phyloP scores from a whole-genome alignment of 2,888 invertebrate species.

The Agrilus mali region DNA sequence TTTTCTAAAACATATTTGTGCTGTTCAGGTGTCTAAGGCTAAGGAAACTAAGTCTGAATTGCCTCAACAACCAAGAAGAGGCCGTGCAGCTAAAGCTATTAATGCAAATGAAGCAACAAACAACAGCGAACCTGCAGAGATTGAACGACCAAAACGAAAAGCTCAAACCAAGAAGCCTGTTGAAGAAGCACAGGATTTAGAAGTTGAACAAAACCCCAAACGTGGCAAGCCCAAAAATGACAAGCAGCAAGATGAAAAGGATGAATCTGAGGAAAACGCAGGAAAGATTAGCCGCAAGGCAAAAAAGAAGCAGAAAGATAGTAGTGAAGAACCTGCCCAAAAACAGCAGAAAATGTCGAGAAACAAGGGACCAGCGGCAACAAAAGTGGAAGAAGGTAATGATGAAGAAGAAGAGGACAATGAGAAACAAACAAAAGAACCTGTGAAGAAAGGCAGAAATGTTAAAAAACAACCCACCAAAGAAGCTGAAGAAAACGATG shows the following conservation, averaged over 20 bases:
- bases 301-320: slow-evolving; percentile 14
- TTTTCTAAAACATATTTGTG: too few relatives aligned
- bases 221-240: slow-evolving; percentile 9
- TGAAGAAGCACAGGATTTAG: too few relatives aligned
- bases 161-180: too few relatives aligned
- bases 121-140: slow-evolving; percentile 8
- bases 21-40: slow-evolving; percentile 11
- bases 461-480: slow-evolving; percentile 13
- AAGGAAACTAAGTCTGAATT: slow-evolving; percentile 12
- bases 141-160: slow-evolving; percentile 4
- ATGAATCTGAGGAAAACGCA: slow-evolving; percentile 5
- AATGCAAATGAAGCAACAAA: slow-evolving; percentile 5
- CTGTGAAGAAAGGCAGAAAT: slow-evolving; percentile 13
- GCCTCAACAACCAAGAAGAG: slow-evolving; percentile 20
- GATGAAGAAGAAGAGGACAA: slow-evolving; percentile 24
- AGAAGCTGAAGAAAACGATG: slow-evolving; percentile 17
- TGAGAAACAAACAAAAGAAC: slow-evolving; percentile 5
- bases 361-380: slow-evolving; percentile 1
- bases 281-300: slow-evolving; percentile 15
- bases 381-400: slow-evolving; percentile 1
- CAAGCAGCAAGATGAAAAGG: slow-evolving; percentile 9
- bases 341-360: slow-evolving; percentile 3
- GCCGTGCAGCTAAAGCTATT: slow-evolving; percentile 12
- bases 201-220: slow-evolving; percentile 6
- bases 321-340: slow-evolving; percentile 25